A percentile compares a stretch with the other conserved stretches of the same genome.
phyloP scores from a whole-genome alignment of 2,113 vertebrate genomes.

The Donacobius atricapilla region DNA sequence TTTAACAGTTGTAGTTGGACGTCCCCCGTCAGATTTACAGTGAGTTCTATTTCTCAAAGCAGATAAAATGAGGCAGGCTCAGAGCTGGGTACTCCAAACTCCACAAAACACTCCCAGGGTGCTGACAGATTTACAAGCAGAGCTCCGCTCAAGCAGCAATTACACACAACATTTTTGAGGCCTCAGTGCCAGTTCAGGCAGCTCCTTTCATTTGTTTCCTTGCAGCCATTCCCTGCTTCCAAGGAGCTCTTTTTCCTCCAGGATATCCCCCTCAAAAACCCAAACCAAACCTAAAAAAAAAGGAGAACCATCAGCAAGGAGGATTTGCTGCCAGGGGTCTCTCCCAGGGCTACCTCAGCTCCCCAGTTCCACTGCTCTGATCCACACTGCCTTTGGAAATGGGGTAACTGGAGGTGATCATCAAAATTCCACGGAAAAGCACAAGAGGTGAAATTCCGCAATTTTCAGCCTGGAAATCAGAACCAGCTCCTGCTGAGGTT shows the following conservation, averaged over 20 bases:
- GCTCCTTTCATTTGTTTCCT: not conserved
- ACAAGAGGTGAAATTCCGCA: not conserved
- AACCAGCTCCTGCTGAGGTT: not conserved
- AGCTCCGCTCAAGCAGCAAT: not conserved
- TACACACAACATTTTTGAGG: not conserved
- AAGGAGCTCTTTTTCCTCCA: not conserved
- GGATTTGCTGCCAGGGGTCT: not conserved
- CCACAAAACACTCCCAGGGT: not conserved
- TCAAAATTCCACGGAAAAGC: not conserved
- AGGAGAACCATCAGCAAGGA: not conserved
- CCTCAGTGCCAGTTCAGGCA: not conserved
- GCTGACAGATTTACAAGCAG: constrained; percentile 23
- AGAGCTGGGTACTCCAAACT: not conserved
- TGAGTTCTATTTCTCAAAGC: not conserved
- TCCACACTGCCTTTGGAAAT: not conserved
- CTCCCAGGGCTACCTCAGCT: not conserved
- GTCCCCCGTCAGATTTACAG: not conserved
- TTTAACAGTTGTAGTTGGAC: not conserved
- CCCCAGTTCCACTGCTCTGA: not conserved
- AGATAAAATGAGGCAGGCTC: not conserved
- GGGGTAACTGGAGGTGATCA: rapidly evolving
- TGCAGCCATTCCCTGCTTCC: not conserved
- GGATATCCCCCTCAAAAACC: rapidly evolving
- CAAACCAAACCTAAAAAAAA: not conserved
- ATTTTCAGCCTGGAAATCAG: not conserved